Base-by-base conservation (phyloP, 2,797 vertebrate genomes). In the Coluber constrictor region DNA sequence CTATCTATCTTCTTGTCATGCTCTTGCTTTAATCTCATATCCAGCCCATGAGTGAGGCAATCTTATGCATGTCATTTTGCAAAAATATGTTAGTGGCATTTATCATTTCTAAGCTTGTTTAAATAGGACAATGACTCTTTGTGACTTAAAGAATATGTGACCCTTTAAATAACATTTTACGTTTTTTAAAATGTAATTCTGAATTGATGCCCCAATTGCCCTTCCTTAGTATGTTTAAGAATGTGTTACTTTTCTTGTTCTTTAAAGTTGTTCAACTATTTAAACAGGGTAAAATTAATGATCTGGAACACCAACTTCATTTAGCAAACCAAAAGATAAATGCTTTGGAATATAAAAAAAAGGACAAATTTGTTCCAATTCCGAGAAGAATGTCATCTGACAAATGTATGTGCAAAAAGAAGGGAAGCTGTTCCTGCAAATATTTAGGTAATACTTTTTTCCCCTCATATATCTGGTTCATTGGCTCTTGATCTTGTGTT, bases 301-400 rank as follows among this genome's bases (percentile, higher is more conserved):
- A 97, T 55, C 93, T 97, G 94, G 96, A 97, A 92, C 95, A 92
- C 37, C 95, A 95, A 51, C 96, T 97, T 92, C 94, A 1, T 91
- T 93, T 96, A 79, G 95, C 96, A 94, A 96, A 92, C n/a, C 95
- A 95, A 95, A 96, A 94, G 92, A 95, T 96, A 91, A 93, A 95
- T 90, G 94, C 93, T 27, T 55, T 97, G 94, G 96, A 97, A 92
- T 1, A 20, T 89, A 96, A 94, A 96, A 96, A 94, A 94, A 96
- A 92, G 94, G 90, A 60, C n/a, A 60, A 91, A 89, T 61, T 74
- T 89, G 4, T 54, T 94, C 74, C 57, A n/a, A 16, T 74, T 90
- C 90, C 94, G 55, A 10, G 86, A 93, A 86, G 93, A 94, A n/a
- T 63, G 92, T 86, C 90, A 55, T 93, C 95, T 94, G 1, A 0